A percentile compares a stretch with the other conserved stretches of the same genome.
Evolutionary conservation across 2,888 invertebrate genomes (phyloP).

Genomic region (Sinotaia quadrata): DNA sequence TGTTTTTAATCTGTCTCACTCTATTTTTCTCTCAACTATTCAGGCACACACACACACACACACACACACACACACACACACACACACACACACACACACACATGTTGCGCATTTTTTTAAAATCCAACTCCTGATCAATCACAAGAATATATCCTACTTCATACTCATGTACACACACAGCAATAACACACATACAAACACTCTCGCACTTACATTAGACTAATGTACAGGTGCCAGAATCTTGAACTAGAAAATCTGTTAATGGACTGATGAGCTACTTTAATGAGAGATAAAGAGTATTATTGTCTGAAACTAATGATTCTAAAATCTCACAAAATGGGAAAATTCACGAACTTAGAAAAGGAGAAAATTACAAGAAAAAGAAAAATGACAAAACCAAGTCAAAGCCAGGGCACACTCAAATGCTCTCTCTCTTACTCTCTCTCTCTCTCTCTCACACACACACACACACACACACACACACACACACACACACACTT

Average conservation of each 20-base stretch:
- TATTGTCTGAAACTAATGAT: too few species aligned
- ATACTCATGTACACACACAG: constrained; percentile 5
- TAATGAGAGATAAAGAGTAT: too few species aligned
- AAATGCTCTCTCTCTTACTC: not conserved
- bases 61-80: not conserved
- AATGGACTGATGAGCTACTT: too few species aligned
- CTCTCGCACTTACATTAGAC: not conserved
- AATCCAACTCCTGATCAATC: not conserved
- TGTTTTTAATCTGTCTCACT: not conserved
- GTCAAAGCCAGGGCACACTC: not conserved
- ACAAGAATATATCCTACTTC: not conserved
- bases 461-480: not conserved
- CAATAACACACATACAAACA: constrained; percentile 7
- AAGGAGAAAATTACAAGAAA: too few species aligned
- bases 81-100: not conserved
- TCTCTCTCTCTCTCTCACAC: constrained; percentile 10
- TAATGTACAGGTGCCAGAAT: too few species aligned
- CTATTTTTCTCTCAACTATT: not conserved
- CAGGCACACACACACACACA: constrained; percentile 7
- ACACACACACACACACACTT: not conserved
- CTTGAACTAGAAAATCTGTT: too few species aligned
- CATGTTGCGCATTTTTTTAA: not conserved
- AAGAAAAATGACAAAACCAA: too few species aligned
- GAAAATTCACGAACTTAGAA: too few species aligned
- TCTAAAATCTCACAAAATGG: too few species aligned